phyloP scores from a whole-genome alignment of 1,140 invertebrate genomes.

The Mizuhopecten yessoensis region DNA sequence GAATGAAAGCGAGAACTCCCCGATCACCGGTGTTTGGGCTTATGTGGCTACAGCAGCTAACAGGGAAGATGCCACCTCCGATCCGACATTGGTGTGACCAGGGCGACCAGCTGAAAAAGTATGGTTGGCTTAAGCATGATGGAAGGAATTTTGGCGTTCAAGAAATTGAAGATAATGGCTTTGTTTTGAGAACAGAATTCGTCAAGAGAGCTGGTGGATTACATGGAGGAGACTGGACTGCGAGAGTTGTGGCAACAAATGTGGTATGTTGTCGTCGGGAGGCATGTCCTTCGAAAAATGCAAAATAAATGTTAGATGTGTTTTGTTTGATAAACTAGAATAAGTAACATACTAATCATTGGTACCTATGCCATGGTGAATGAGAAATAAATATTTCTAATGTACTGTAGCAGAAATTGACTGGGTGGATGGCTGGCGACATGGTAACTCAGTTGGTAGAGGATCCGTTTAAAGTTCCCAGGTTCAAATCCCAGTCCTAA shows the following conservation, averaged over 20 bases:
- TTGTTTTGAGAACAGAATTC: conserved; percentile 93
- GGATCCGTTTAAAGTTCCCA: too few species aligned
- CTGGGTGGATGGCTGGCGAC: too few species aligned
- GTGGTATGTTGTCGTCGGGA: background rate
- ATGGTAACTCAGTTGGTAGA: too few species aligned
- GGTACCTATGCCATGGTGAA: too few species aligned
- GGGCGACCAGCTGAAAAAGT: conserved; percentile 90
- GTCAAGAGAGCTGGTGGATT: conserved; percentile 91
- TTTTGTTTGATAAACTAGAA: too few species aligned
- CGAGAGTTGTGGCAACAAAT: conserved; percentile 89
- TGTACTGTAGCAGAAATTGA: too few species aligned
- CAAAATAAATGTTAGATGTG: too few species aligned
- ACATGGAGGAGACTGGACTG: conserved; percentile 96
- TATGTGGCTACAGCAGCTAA: conserved; percentile 95
- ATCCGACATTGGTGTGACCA: conserved; percentile 95
- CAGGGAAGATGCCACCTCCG: conserved; percentile 74
- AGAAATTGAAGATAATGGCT: conserved; percentile 91
- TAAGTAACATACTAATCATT: too few species aligned
- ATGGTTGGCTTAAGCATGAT: conserved; percentile 96
- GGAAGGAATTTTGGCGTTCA: conserved; percentile 96
- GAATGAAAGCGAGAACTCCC: conserved; percentile 94
- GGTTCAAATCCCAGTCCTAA: too few species aligned
- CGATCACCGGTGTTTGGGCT: conserved; percentile 93
- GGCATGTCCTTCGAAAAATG: too few species aligned
- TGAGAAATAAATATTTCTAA: too few species aligned